Percentiles rank a stretch among this genome's conserved stretches.
Evolutionary conservation across 2,888 invertebrate species (phyloP).

Genomic region (Vannuccia rotundouncinata): DNA sequence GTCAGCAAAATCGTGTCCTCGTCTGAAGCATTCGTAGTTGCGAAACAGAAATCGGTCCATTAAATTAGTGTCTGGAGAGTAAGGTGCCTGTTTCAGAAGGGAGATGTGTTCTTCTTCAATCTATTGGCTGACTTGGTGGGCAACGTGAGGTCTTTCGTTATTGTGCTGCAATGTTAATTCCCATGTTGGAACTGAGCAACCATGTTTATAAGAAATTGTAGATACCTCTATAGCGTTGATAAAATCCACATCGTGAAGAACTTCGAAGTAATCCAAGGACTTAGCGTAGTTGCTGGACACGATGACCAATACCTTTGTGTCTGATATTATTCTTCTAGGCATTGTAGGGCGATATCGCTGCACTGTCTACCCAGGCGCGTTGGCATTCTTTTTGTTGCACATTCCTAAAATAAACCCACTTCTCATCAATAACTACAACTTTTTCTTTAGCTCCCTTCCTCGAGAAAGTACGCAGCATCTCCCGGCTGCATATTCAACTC

Average conservation of each 20-base stretch:
- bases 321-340: background rate
- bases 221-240: background rate
- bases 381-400: constrained; percentile 8
- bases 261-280: background rate
- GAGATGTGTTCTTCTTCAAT: too few relatives aligned
- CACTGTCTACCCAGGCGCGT: background rate
- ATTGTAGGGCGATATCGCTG: background rate
- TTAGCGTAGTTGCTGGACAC: background rate
- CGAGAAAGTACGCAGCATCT: background rate
- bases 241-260: background rate
- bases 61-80: too few relatives aligned
- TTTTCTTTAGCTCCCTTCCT: background rate
- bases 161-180: too few relatives aligned
- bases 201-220: too few relatives aligned
- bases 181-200: too few relatives aligned
- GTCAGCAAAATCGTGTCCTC: too few relatives aligned
- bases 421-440: background rate
- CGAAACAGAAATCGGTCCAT: too few relatives aligned
- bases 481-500: background rate
- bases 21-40: too few relatives aligned
- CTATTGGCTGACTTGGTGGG: too few relatives aligned
- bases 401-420: background rate
- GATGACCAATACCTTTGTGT: background rate
- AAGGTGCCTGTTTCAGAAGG: too few relatives aligned
- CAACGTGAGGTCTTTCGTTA: too few relatives aligned